Evolutionary conservation across 2,888 invertebrate species (phyloP).

Genomic region (Iphiclides podalirius): DNA sequence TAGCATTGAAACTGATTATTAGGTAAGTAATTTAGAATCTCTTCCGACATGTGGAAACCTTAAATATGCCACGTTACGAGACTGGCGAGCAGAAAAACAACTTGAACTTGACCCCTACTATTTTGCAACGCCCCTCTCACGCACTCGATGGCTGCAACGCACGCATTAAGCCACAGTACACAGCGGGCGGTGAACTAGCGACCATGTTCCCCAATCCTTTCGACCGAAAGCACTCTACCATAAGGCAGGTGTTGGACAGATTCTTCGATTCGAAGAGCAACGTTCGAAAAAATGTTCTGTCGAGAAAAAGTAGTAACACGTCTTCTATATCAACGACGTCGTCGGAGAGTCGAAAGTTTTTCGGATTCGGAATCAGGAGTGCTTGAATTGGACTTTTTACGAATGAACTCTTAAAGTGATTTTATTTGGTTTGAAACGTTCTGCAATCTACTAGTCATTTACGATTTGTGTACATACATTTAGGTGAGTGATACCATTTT

Average conservation of each 20-base stretch:
- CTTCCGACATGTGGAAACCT: constrained; percentile 5
- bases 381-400: constrained; percentile 29
- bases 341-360: constrained; percentile 29
- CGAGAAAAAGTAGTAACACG: constrained; percentile 49
- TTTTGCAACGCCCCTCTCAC: constrained; percentile 40
- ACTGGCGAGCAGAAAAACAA: constrained; percentile 21
- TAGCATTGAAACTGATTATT: too few species aligned
- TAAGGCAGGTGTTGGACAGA: constrained; percentile 83
- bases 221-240: constrained; percentile 84
- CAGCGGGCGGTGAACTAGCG: constrained; percentile 41
- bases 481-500: constrained; percentile 27
- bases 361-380: constrained; percentile 31
- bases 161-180: constrained; percentile 19
- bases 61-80: constrained; percentile 20
- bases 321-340: constrained; percentile 46
- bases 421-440: constrained; percentile 15
- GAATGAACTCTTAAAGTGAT: constrained; percentile 20
- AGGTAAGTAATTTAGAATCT: too few species aligned
- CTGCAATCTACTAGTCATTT: constrained; percentile 20
- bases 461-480: constrained; percentile 24
- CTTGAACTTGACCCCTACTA: constrained; percentile 50
- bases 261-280: constrained; percentile 67
- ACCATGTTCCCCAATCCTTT: constrained; percentile 85
- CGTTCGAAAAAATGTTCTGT: constrained; percentile 45
- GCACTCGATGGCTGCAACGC: constrained; percentile 21